Percentiles rank a stretch among this genome's conserved stretches.
phyloP scores from a whole-genome alignment of 2,888 invertebrate species.

The Epirrhoe alternata region DNA sequence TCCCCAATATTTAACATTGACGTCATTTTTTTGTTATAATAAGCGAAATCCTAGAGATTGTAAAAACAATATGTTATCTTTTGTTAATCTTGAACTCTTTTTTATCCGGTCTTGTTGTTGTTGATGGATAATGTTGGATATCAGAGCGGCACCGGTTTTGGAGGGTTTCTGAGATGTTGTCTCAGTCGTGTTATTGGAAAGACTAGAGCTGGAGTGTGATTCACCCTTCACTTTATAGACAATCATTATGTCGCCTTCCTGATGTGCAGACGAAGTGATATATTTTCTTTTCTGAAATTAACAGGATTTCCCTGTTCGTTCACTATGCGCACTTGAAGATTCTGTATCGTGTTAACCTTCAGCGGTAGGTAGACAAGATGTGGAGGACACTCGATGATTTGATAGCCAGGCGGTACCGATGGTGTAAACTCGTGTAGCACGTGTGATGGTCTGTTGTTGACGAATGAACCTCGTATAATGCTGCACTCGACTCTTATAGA shows the following conservation, averaged over 20 bases:
- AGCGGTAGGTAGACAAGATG: conserved; percentile 1
- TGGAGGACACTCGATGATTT: conserved; percentile 14
- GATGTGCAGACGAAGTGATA: conserved; percentile 3
- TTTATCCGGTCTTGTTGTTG: not conserved
- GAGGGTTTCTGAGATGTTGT: not conserved
- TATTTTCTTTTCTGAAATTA: conserved; percentile 4
- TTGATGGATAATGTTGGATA: not conserved
- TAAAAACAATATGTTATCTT: not conserved
- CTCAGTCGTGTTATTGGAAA: not conserved
- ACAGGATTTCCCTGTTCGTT: not conserved
- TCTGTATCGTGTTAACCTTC: not conserved
- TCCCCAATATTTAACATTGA: not conserved
- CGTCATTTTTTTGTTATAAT: not conserved
- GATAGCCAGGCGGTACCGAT: conserved; percentile 27
- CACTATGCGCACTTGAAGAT: conserved; percentile 2
- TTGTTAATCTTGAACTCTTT: not conserved
- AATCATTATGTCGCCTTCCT: not conserved
- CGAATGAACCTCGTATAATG: conserved; percentile 32
- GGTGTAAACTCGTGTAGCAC: conserved; percentile 24
- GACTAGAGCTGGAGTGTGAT: not conserved
- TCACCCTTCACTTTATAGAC: not conserved
- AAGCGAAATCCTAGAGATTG: not conserved
- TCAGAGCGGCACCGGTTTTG: too few species aligned
- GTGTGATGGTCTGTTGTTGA: conserved; percentile 28
- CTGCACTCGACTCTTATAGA: conserved; percentile 36